Evolutionary conservation across 2,888 invertebrate genomes (phyloP), one percentile per base, ranked within the genome.

Genomic region (Ormia ochracea): DNA sequence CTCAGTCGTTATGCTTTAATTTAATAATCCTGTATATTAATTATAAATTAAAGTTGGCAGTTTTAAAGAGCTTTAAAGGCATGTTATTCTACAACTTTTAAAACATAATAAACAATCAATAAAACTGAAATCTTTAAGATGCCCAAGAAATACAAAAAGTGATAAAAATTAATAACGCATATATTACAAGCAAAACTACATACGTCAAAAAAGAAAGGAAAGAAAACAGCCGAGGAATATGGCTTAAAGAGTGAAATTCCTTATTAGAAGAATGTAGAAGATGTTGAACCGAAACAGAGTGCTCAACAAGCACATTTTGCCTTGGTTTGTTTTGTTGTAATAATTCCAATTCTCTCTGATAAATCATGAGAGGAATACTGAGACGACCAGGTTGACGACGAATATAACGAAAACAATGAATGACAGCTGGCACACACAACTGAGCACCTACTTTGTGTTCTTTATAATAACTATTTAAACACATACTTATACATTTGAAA

Each of bases 151-250:
- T 33, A 36, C 45, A 45, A 59, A 52, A 43, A 23, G 66, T 66
- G 61, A 75, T 59, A 75, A 70, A 75, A 61, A 70, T 70, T 79
- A 75, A 79, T 75, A 75, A 79, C 75, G 65, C 75, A 75, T 70
- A 59, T 43, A 74, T 73, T 66, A 58, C 43, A 58, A 50, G 26
- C 45, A 38, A 52, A 58, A 66, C 50, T 4, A 59, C 26, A 26
- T 38, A 17, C 38, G n/a, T n/a, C n/a, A n/a, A n/a, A n/a, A 50
- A 31, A 19, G 23, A 21, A 5, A 59, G 12, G 48, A 31, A 33
- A 41, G n/a, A n/a, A n/a, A n/a, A n/a, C n/a, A n/a, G 17, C 7
- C 0, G n/a, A 33, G 31, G 17, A n/a, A 65, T 3, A 17, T 12
- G 48, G 65, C 66, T 75, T 70, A 66, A 75, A 79, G 79, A 74